Percentiles rank a stretch among this genome's conserved stretches.
Evolutionary conservation across 2,113 vertebrate genomes (phyloP).

Genomic region (Sinocyclocheilus grahami): DNA sequence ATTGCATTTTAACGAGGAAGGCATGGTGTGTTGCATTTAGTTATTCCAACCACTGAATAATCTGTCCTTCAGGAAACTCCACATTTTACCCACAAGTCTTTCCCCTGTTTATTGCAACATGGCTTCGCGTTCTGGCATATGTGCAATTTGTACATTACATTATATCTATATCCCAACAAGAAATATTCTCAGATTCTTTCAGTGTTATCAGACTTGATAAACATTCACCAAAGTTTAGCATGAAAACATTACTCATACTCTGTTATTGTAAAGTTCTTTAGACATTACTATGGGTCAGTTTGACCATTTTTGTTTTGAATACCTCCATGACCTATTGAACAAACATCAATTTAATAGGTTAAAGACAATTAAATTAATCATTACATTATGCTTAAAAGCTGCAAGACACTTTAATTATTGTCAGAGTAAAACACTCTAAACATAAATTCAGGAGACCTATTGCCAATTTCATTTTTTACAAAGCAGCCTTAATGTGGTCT

Average conservation of each 20-base stretch:
- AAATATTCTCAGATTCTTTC: neutral
- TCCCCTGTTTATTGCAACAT: slow-evolving; percentile 14
- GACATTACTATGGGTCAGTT: neutral
- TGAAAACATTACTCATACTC: neutral
- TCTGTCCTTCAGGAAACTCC: slow-evolving; percentile 28
- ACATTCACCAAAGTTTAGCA: neutral
- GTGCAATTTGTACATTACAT: neutral
- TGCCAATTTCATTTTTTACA: slow-evolving; percentile 4
- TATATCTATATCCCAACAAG: neutral
- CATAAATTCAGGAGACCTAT: neutral
- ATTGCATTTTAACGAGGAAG: slow-evolving; percentile 69
- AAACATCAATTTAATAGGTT: neutral
- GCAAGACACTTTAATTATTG: neutral
- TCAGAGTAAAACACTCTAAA: neutral
- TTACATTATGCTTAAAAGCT: neutral
- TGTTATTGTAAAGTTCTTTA: neutral
- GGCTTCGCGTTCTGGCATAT: neutral
- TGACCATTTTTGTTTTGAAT: neutral
- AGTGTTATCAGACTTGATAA: neutral
- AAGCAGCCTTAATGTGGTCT: slow-evolving; percentile 61
- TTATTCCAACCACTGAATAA: slow-evolving; percentile 48
- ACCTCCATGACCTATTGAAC: neutral
- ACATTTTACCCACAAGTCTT: slow-evolving; percentile 25
- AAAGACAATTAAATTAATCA: neutral
- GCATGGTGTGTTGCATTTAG: slow-evolving; percentile 65